phyloP scores from a whole-genome alignment of 1,140 invertebrate genomes.

The Formica exsecta region DNA sequence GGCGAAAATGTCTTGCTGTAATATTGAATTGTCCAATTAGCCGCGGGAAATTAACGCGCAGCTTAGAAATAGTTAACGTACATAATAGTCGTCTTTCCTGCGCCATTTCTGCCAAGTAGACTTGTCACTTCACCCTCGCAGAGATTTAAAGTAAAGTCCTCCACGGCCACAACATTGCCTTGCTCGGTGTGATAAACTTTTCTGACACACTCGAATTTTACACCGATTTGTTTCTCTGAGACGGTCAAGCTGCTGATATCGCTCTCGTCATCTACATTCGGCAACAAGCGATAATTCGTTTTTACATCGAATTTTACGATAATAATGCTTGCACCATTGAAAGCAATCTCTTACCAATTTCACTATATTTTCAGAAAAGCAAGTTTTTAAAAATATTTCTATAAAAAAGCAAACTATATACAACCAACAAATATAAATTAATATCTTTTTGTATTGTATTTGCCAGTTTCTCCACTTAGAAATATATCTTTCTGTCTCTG shows the following conservation, averaged over 20 bases:
- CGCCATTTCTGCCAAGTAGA: slow-evolving; percentile 93
- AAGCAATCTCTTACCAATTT: slow-evolving; percentile 60
- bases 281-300: not conserved
- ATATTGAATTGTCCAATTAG: not conserved
- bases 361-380: slow-evolving; percentile 33
- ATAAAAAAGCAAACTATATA: not conserved
- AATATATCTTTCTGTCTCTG: not conserved
- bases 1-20: not conserved
- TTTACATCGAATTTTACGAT: not conserved
- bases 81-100: slow-evolving; percentile 94
- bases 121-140: slow-evolving; percentile 89
- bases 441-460: too few relatives aligned
- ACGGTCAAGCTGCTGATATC: slow-evolving; percentile 79
- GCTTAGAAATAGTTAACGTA: slow-evolving; percentile 82
- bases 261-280: slow-evolving; percentile 76
- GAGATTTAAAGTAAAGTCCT: slow-evolving; percentile 91
- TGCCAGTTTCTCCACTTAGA: too few relatives aligned
- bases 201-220: slow-evolving; percentile 85
- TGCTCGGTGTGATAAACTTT: slow-evolving; percentile 85
- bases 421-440: not conserved
- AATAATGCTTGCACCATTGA: not conserved
- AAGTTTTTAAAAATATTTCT: slow-evolving; percentile 26
- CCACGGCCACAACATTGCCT: slow-evolving; percentile 87
- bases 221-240: slow-evolving; percentile 85
- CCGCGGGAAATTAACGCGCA: not conserved